Conservation (phyloP, 2,113 vertebrate genomes). For the Procavia capensis region DNA sequence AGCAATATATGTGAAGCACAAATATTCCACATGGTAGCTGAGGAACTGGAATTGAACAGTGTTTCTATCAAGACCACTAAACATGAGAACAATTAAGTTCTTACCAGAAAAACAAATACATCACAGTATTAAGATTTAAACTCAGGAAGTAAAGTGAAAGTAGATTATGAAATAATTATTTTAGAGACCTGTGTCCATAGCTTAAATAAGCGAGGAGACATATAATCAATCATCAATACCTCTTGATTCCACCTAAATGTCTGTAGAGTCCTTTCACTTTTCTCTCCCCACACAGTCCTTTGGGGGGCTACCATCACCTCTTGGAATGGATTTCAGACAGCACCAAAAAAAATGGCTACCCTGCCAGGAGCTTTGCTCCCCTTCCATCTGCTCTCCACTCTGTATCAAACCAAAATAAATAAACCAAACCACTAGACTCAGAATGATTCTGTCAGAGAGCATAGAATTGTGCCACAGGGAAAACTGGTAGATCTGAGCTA, state of each 20-base stretch:
- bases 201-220: background rate
- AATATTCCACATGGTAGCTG: background rate
- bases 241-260: background rate
- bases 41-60: background rate
- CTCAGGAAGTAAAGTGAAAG: background rate
- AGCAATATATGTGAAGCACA: constrained; percentile 32
- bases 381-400: background rate
- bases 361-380: background rate
- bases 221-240: background rate
- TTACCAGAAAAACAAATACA: background rate
- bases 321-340: background rate
- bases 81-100: background rate
- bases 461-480: no score
- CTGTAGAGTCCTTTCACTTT: background rate
- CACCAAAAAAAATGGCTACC: no score
- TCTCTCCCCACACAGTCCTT: rapidly evolving
- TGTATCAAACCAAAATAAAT: background rate
- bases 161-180: background rate
- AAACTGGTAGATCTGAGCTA: no score
- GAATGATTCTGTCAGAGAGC: no score
- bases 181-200: background rate
- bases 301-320: background rate
- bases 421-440: no score
- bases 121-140: background rate
- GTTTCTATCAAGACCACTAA: background rate